Conservation (phyloP, 1,140 invertebrate genomes). For the Leptopilina boulardi region DNA sequence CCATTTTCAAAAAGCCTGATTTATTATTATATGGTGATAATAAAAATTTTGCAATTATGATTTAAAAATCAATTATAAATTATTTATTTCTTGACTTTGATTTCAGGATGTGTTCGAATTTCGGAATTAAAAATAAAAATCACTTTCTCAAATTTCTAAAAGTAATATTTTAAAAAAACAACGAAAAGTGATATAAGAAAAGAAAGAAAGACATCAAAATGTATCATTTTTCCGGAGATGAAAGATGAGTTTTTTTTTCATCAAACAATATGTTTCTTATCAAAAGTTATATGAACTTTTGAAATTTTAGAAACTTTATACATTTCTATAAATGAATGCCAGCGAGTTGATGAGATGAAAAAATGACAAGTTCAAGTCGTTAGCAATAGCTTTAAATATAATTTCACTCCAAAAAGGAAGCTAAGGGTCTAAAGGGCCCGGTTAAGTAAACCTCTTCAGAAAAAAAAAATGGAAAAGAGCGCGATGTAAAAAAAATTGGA, state of each 20-base stretch:
- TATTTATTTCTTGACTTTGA: background rate
- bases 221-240: background rate
- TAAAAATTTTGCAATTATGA: no score
- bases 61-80: background rate
- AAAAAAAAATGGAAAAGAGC: background rate
- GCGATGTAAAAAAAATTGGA: background rate
- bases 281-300: background rate
- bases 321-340: background rate
- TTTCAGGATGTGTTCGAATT: background rate
- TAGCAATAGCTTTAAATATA: conserved; percentile 13
- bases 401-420: conserved; percentile 23
- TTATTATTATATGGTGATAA: no score
- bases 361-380: background rate
- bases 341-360: background rate
- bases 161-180: conserved; percentile 3
- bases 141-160: background rate
- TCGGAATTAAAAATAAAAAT: background rate
- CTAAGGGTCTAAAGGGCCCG: background rate
- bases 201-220: background rate
- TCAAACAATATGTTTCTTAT: background rate
- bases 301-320: no score
- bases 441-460: conserved; percentile 2
- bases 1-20: no score
- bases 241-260: background rate
- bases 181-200: background rate